Percentiles rank a stretch among this genome's conserved stretches.
These are phyloP conservation scores for Rhinolophus sinicus DNA, from an alignment of 2,113 vertebrate species.

Conservation along the genomic window DNA sequence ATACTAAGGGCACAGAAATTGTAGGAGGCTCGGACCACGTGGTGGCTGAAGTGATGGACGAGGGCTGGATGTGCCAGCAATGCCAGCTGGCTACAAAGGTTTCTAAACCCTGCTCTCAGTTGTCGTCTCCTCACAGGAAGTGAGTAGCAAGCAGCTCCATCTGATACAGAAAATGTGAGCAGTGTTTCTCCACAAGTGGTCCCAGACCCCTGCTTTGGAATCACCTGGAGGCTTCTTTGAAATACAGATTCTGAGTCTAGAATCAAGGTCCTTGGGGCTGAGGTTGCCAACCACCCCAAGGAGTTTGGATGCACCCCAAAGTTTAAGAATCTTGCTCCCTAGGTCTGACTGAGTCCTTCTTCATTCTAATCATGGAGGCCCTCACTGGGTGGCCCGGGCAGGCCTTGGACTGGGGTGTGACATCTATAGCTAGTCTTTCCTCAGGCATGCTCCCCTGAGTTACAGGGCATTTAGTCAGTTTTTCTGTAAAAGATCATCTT, in stretches of 20 bases:
- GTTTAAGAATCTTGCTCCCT: not conserved
- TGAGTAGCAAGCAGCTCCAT: not conserved
- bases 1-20: rapidly evolving
- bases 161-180: not conserved
- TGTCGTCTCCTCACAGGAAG: not conserved
- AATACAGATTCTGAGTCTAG: not conserved
- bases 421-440: rapidly evolving
- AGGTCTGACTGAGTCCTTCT: not conserved
- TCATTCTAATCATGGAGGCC: not conserved
- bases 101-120: not conserved
- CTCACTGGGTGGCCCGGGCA: rapidly evolving
- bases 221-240: not conserved
- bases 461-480: not conserved
- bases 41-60: not conserved
- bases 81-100: not conserved
- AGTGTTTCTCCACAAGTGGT: rapidly evolving
- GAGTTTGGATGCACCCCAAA: no score
- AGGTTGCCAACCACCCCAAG: not conserved
- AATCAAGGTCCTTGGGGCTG: not conserved
- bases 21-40: rapidly evolving
- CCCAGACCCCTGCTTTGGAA: not conserved
- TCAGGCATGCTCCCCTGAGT: not conserved
- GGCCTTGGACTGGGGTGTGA: not conserved
- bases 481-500: not conserved
- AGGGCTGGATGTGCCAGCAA: not conserved